Evolutionary conservation across 2,113 vertebrate genomes (phyloP).

Genomic region (Callionymus lyra): DNA sequence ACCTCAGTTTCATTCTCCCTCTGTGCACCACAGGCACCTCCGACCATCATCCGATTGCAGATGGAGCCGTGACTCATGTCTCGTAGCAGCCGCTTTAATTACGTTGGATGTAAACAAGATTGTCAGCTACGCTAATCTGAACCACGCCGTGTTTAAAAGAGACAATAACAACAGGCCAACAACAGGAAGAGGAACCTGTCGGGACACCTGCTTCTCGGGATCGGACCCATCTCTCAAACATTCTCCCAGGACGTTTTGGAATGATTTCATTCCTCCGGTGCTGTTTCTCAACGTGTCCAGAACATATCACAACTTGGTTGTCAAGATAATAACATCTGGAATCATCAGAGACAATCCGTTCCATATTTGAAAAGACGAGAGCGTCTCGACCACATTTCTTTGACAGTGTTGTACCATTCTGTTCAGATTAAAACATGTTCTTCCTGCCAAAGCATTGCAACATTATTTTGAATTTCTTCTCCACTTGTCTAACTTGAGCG

Average conservation of each 20-base stretch:
- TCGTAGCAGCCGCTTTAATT: constrained; percentile 43
- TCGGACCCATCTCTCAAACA: constrained; percentile 10
- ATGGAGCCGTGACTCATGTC: constrained; percentile 54
- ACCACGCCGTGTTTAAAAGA: constrained; percentile 28
- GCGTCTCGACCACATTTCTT: too few species aligned
- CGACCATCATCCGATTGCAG: constrained; percentile 31
- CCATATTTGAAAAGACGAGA: constrained; percentile 6
- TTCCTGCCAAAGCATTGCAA: too few species aligned
- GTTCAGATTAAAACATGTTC: too few species aligned
- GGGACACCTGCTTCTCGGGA: constrained; percentile 51
- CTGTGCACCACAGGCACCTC: constrained; percentile 8
- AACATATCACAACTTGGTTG: constrained; percentile 5
- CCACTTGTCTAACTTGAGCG: too few species aligned
- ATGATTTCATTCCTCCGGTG: constrained; percentile 4
- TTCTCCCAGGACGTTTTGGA: constrained; percentile 24
- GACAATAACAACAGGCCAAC: constrained; percentile 50
- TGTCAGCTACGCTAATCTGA: constrained; percentile 52
- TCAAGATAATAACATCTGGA: constrained; percentile 10
- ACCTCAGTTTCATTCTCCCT: constrained; percentile 2
- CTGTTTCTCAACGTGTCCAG: background rate
- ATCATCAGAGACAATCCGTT: constrained; percentile 8
- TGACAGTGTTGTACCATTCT: too few species aligned
- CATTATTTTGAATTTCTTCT: too few species aligned
- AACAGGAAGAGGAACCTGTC: constrained; percentile 38
- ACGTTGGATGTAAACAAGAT: constrained; percentile 54